Evolutionary conservation across 2,797 vertebrate species (phyloP), one percentile per base, ranked within the genome.

Genomic region (Nyctalus aviator): DNA sequence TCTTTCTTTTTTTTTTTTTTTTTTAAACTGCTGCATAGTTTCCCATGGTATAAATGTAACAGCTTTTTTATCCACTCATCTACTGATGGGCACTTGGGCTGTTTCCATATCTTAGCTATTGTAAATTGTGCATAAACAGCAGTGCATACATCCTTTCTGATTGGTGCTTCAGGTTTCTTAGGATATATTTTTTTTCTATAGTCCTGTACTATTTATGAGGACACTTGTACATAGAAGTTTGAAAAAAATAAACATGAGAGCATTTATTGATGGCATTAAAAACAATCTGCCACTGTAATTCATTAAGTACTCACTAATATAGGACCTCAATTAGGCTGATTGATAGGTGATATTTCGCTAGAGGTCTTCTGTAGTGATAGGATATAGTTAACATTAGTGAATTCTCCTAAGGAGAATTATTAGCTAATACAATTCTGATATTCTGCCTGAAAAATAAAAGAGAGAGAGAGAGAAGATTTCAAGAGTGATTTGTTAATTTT

Each of bases 351-450:
- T 90, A 53, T 88, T 95, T 92, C 79, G 21, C 41, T 46, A 78
- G 64, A 15, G 6, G 25, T 82, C n/a, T 76, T 76, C 25, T 35
- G 2, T 78, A 93, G n/a, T 77, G 20, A 48, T 25, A n/a, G 69
- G 3, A 35, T 55, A 55, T 50, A 53, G 32, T 4, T 12, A 55
- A 13, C 23, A 2, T 18, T 76, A 13, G 0, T 18, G 2, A 0
- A 17, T 90, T 57, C 50, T 94, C 96, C 79, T 86, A 89, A 55
- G 32, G 71, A 90, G 75, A 93, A 85, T 46, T 77, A 27, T 32
- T 59, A 91, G 72, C 3, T 3, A 23, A 17, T 91, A 35, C 12
- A 73, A 84, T 75, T 89, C 2, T 94, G 46, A 6, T 7, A 76
- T 66, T 93, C 37, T 82, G 23, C 8, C 78, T 96, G 18, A 59